Conservation (phyloP, 1,140 invertebrate species). For the Zaprionus africanus region DNA sequence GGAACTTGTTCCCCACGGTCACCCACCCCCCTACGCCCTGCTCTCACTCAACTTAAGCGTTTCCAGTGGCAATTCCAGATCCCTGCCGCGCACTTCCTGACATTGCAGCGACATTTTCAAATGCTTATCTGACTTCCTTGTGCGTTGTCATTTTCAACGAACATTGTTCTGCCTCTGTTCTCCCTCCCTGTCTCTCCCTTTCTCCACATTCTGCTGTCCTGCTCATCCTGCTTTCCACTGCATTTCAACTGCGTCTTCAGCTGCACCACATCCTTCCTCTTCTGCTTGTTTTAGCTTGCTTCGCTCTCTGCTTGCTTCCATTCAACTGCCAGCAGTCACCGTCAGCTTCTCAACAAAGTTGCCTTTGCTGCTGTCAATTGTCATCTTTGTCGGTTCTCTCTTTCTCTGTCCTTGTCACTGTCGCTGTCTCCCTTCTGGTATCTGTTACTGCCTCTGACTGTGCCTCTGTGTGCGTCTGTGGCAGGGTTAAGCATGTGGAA, state of each 20-base stretch:
- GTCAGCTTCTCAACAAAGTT: slow-evolving; percentile 5
- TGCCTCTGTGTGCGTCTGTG: slow-evolving; percentile 10
- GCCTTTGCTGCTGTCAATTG: slow-evolving; percentile 70
- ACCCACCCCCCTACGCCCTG: neutral
- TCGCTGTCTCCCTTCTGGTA: neutral
- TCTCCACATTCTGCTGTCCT: neutral
- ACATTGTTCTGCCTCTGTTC: slow-evolving; percentile 16
- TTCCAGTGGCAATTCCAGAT: slow-evolving; percentile 20
- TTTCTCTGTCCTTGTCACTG: slow-evolving; percentile 24
- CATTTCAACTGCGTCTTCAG: neutral
- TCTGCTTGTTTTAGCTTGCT: neutral
- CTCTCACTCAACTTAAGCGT: neutral
- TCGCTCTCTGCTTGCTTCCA: neutral
- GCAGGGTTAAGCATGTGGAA: slow-evolving; percentile 71
- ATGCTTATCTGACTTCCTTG: slow-evolving; percentile 75
- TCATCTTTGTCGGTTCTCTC: slow-evolving; percentile 47
- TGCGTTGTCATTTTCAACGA: slow-evolving; percentile 20
- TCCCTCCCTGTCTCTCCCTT: neutral
- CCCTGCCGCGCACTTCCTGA: slow-evolving; percentile 29
- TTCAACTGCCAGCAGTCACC: neutral
- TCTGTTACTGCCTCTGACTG: neutral
- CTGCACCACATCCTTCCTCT: neutral
- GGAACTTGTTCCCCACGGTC: slow-evolving; percentile 18
- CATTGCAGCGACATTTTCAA: slow-evolving; percentile 67
- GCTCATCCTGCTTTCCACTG: neutral